Conservation (phyloP, 2,888 invertebrate species). For the Platypus cylindrus region DNA sequence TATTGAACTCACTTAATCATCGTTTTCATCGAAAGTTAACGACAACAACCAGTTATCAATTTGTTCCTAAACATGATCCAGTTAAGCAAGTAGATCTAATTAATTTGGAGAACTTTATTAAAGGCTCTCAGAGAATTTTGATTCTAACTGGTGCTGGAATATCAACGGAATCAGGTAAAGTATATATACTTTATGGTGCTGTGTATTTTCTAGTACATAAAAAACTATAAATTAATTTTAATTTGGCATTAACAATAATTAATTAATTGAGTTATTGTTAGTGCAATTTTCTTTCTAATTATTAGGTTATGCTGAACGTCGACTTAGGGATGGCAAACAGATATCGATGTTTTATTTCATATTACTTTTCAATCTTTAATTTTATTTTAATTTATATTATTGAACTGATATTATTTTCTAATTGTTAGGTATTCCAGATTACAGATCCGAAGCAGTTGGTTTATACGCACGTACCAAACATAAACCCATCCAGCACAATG, state of each 20-base stretch:
- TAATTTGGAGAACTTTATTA: conserved; percentile 47
- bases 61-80: conserved; percentile 65
- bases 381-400: conserved; percentile 1
- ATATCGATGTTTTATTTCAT: too few species aligned
- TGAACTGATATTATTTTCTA: conserved; percentile 13
- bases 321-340: too few species aligned
- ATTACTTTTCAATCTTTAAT: not conserved
- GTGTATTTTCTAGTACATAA: too few species aligned
- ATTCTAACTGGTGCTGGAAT: conserved; percentile 88
- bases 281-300: too few species aligned
- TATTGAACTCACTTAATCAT: too few species aligned
- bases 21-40: too few species aligned
- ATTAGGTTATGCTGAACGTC: too few species aligned
- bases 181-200: conserved; percentile 1
- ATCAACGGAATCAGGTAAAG: conserved; percentile 80
- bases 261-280: too few species aligned
- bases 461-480: conserved; percentile 75
- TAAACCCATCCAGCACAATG: conserved; percentile 75
- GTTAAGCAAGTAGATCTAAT: conserved; percentile 46
- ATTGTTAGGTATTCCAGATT: conserved; percentile 94
- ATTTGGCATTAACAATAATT: too few species aligned
- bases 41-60: too few species aligned
- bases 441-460: conserved; percentile 84
- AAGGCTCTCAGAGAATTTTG: conserved; percentile 43
- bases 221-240: too few species aligned